phyloP scores from a whole-genome alignment of 2,888 invertebrate genomes.

The Coenonympha arcania region DNA sequence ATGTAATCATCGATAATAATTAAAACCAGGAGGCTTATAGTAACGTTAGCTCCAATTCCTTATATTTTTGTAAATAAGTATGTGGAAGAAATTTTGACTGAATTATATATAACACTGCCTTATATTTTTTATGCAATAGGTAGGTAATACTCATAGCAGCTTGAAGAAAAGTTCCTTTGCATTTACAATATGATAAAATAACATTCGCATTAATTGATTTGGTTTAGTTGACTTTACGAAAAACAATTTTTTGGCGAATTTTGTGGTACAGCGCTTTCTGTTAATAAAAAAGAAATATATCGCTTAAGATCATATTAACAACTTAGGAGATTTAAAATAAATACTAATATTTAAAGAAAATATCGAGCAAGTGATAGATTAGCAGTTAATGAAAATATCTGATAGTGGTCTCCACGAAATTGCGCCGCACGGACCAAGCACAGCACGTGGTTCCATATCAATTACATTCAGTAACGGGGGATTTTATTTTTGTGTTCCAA shows the following conservation, averaged over 20 bases:
- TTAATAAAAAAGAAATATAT: slow-evolving; percentile 45
- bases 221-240: neutral
- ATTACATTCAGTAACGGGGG: neutral
- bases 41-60: too few relatives aligned
- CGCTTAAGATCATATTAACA: slow-evolving; percentile 63
- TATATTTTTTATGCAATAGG: too few relatives aligned
- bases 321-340: slow-evolving; percentile 46
- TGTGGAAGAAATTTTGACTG: too few relatives aligned
- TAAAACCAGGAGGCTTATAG: too few relatives aligned
- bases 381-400: slow-evolving; percentile 48
- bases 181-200: too few relatives aligned
- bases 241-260: neutral
- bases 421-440: neutral
- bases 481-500: neutral
- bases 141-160: too few relatives aligned
- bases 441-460: too few relatives aligned
- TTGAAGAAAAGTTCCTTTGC: neutral
- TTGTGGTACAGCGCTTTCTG: slow-evolving; percentile 22
- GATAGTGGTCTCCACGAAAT: slow-evolving; percentile 22
- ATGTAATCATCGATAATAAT: too few relatives aligned
- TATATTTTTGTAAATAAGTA: too few relatives aligned
- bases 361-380: slow-evolving; percentile 49
- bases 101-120: too few relatives aligned
- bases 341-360: slow-evolving; percentile 36
- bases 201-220: neutral